Base-by-base conservation (phyloP, 2,888 invertebrate genomes). In the Agonopterix heracliana region DNA sequence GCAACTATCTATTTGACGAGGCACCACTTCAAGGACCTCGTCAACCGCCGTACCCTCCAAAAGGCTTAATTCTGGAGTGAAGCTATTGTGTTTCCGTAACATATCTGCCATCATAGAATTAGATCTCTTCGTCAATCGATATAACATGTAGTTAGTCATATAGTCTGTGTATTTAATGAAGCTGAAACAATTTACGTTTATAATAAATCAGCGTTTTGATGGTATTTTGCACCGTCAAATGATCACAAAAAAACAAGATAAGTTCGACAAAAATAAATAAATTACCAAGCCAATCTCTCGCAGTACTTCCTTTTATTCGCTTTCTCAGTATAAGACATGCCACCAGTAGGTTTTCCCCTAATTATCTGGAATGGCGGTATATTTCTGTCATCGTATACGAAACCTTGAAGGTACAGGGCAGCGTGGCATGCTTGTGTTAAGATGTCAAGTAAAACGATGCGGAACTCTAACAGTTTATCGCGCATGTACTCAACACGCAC, bases 291-390 rank as follows among this genome's bases (percentile, higher is more conserved):
- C 2, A 97, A 86, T 54, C 95, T 87, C 68, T 92, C 91, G 68
- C 96, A 96, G 70, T 94, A 94, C 59, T 93, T 92, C 55, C 95
- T 90, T 68, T 97, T 97, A 63, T 93, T 93, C 0, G 95, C 95
- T 66, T 96, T 95, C 66, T 96, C 95, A 45, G 95, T 95, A 70
- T 96, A 97, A 3, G 95, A 94, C 91, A 95, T 94, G 57, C 94
- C 94, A 13, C 91, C 90, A 0, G 90, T 89, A 51, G 90, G 90
- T 66, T 90, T 91, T 34, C 91, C 90, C n/a, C 90, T 65, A 5
- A 91, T 86, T 0, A 90, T 81, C 56, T 78, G 77, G 40, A 78
- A 83, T 0, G 86, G 85, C 2, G 83, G 80, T 53, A 87, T 69
- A 49, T 91, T 90, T 34, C 90, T 81, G 66, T 96, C 96, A 62